Base-by-base conservation (phyloP, 2,797 vertebrate species). In the Euthynnus affinis region DNA sequence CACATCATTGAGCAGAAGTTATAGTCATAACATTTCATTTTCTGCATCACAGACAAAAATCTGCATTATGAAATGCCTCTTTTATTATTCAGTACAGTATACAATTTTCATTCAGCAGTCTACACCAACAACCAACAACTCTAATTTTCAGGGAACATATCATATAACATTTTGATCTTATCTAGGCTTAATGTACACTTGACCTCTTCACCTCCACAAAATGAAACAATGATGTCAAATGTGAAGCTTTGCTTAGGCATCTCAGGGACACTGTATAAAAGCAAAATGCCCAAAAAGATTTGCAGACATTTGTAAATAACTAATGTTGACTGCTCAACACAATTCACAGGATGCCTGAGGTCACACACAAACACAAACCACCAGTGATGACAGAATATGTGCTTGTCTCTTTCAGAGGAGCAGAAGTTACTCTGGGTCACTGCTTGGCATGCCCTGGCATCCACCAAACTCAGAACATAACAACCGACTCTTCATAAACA, bases 331-430 rank as follows among this genome's bases (percentile, higher is more conserved):
- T 69, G 48, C 25, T 53, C 53, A 74, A 42, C 23, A 78, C 73
- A 72, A 80, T 61, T 57, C 48, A 66, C 63, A 64, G 80, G 58
- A 66, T 66, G 44, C 56, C 61, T 55, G 55, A 65, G 74, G 61
- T 56, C 25, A 46, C 27, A 52, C 22, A 61, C 55, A 61, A 46
- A 53, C 22, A 57, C 53, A 70, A 29, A 62, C 25, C n/a, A 15
- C 29, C 49, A 9, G 27, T 22, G 40, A 65, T 46, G 51, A 75
- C 67, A 86, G 75, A 74, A 66, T 64, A 73, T 18, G 53, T 63
- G 44, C 14, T 77, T 81, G 74, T 82, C 67, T 68, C 75, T 79
- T 75, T 69, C 42, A 37, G 64, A 60, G 53, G 55, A 78, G 67
- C 83, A 74, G 71, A 82, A 68, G 67, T 51, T 51, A 32, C 37